These are phyloP conservation scores for Toxostoma redivivum DNA, from an alignment of 2,113 vertebrate genomes.

Conservation along the genomic window DNA sequence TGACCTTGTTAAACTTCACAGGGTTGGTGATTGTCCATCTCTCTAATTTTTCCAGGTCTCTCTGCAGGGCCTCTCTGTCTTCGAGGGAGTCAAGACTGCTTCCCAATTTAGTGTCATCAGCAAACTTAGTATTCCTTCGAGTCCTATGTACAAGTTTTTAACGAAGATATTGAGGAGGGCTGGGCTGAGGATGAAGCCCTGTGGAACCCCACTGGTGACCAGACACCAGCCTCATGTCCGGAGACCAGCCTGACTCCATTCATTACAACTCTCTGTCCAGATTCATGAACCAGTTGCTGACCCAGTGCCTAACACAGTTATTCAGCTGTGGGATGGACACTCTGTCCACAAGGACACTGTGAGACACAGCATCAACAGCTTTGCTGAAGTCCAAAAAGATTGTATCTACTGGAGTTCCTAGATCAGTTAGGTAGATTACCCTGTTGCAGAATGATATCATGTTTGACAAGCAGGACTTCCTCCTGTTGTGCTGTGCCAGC, in stretches of 20 bases:
- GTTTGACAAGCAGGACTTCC: background rate
- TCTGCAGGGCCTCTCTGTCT: background rate
- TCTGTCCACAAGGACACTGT: background rate
- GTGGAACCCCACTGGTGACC: background rate
- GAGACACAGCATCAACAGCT: background rate
- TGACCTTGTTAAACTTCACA: background rate
- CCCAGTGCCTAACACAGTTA: rapidly evolving
- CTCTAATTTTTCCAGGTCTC: background rate
- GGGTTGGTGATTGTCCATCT: background rate
- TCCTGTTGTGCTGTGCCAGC: background rate
- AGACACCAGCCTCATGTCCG: background rate
- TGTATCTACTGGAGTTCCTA: background rate
- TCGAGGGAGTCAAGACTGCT: background rate
- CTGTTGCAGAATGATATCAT: background rate
- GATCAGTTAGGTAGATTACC: background rate
- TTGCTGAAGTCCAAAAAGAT: background rate
- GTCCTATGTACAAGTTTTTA: background rate
- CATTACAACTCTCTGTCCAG: background rate
- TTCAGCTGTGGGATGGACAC: background rate
- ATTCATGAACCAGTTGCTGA: background rate
- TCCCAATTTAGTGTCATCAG: background rate
- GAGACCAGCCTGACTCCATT: background rate
- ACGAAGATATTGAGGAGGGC: background rate
- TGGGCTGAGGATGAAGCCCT: background rate
- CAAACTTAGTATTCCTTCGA: background rate